Conservation (phyloP, 2,888 invertebrate genomes). For the Platycheirus rosarum region DNA sequence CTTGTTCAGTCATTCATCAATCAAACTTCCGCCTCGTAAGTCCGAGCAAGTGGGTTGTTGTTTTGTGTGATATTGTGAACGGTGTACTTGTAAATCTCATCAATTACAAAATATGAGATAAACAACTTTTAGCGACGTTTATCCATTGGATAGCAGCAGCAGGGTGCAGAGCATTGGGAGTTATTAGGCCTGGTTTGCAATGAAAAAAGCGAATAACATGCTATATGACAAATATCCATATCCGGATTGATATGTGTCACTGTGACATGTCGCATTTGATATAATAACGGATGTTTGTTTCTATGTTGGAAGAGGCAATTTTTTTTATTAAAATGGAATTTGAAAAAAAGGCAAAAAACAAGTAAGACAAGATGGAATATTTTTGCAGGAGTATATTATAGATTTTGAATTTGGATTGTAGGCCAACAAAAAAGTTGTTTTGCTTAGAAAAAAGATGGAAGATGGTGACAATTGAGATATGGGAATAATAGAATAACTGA, state of each 20-base stretch:
- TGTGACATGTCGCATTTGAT: constrained; percentile 23
- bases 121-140: constrained; percentile 60
- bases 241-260: constrained; percentile 46
- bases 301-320: no score
- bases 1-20: constrained; percentile 55
- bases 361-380: no score
- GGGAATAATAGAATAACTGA: no score
- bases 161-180: constrained; percentile 13
- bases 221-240: constrained; percentile 56
- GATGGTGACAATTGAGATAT: no score
- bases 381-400: no score
- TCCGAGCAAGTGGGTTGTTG: background rate
- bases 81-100: constrained; percentile 54
- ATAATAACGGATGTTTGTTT: constrained; percentile 34
- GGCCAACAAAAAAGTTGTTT: no score
- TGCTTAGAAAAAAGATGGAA: no score
- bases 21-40: constrained; percentile 32
- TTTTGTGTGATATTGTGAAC: background rate
- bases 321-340: no score
- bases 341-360: no score
- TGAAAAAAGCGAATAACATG: constrained; percentile 46
- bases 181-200: constrained; percentile 59
- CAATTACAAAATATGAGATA: constrained; percentile 57
- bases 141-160: constrained; percentile 47
- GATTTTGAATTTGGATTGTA: no score